These are phyloP conservation scores for Spodoptera exigua DNA, from an alignment of 2,888 invertebrate genomes.

Conservation along the genomic window DNA sequence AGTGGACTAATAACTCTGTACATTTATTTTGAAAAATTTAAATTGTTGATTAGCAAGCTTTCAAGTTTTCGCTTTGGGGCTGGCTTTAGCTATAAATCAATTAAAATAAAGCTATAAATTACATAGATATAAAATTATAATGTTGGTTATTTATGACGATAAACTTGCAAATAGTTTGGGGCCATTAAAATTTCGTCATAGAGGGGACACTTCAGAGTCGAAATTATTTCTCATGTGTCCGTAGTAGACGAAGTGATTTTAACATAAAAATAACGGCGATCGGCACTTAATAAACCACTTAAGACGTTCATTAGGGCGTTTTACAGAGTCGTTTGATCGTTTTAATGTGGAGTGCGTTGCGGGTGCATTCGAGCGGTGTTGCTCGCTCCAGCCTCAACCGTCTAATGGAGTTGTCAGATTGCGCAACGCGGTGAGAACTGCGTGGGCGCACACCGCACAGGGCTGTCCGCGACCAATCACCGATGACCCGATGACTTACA, in stretches of 20 bases:
- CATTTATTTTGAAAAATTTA: constrained; percentile 48
- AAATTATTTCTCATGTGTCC: constrained; percentile 71
- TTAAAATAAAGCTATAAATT: constrained; percentile 52
- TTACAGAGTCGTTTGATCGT: constrained; percentile 80
- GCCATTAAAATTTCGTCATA: constrained; percentile 59
- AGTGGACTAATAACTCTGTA: constrained; percentile 35
- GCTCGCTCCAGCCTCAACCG: constrained; percentile 62
- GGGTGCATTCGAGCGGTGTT: constrained; percentile 63
- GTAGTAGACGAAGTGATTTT: constrained; percentile 72
- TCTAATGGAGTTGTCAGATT: constrained; percentile 86
- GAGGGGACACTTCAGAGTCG: constrained; percentile 52
- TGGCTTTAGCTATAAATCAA: constrained; percentile 52
- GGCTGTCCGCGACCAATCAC: constrained; percentile 63
- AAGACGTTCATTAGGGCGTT: constrained; percentile 85
- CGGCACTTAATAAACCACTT: constrained; percentile 87
- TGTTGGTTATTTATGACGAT: constrained; percentile 48
- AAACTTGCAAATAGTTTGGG: constrained; percentile 57
- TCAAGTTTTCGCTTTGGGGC: constrained; percentile 40
- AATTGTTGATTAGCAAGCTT: constrained; percentile 41
- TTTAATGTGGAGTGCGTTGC: constrained; percentile 79
- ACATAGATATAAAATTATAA: constrained; percentile 41
- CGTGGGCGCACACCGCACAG: constrained; percentile 71
- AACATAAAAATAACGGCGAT: constrained; percentile 86
- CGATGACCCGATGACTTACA: constrained; percentile 39
- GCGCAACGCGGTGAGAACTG: constrained; percentile 79